Evolutionary conservation across 2,888 invertebrate species (phyloP).

Genomic region (Tanypteryx hageni): DNA sequence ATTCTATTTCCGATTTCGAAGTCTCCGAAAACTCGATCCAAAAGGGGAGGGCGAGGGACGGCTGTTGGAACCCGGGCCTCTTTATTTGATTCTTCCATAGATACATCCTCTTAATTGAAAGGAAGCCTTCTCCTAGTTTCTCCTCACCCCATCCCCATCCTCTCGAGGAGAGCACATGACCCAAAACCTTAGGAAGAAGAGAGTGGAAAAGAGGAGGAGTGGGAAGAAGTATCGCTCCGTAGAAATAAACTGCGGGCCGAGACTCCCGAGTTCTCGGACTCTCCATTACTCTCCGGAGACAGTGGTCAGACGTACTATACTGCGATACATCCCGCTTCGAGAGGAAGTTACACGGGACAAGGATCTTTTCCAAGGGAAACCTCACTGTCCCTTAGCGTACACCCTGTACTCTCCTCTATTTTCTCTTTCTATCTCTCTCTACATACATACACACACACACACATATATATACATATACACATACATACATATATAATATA

Average conservation of each 20-base stretch:
- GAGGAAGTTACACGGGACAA: background rate
- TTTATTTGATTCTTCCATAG: constrained; percentile 19
- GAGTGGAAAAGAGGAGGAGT: background rate
- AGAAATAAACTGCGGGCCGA: background rate
- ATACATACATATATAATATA: no score
- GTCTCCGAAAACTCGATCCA: background rate
- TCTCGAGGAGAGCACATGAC: background rate
- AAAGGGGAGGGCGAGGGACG: background rate
- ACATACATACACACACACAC: no score
- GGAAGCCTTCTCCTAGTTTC: background rate
- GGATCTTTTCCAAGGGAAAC: background rate
- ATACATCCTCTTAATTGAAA: constrained; percentile 25
- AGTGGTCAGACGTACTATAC: background rate
- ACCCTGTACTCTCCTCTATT: no score
- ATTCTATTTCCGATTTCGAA: constrained; percentile 8
- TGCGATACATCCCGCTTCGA: background rate
- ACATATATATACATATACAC: no score
- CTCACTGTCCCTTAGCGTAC: no score
- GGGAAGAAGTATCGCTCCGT: background rate
- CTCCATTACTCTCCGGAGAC: background rate
- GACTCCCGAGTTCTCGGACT: background rate
- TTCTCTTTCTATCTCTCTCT: no score
- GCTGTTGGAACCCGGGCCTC: background rate
- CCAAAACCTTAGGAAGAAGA: background rate
- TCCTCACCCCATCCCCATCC: background rate